Evolutionary conservation across 1,140 invertebrate species (phyloP), one percentile per base, ranked within the genome.

Genomic region (Drosophila punjabiensis): DNA sequence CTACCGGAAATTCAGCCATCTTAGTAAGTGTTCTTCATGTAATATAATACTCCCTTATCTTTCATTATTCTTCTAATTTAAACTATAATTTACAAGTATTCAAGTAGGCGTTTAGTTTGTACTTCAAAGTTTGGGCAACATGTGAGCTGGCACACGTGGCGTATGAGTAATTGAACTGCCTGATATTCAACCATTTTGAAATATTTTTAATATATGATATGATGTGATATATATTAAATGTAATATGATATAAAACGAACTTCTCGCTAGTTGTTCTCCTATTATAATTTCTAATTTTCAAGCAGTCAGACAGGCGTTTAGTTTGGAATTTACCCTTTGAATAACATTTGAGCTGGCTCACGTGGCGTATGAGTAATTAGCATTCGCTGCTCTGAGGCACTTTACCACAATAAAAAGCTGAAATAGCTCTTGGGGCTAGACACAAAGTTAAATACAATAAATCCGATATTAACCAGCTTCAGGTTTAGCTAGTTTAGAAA

Each of bases 281-380:
- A 56, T 56, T 37, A 56, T n/a, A 37, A 24, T 39, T 56, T 56
- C 16, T 39, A 39, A 24, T 41, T 56, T 28, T 16, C 14, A 39
- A 13, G 14, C 1, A 53, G 10, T 11, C 16, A 7, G 8, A 5
- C 50, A 30, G 28, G 28, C 16, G 50, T 4, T n/a, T 3, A 52
- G 16, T n/a, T 52, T 11, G n/a, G 16, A 30, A 30, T 32, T 37
- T 16, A 56, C 16, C 8, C 4, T 24, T 56, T 24, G 33, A 14
- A 63, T 63, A 35, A 11, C 16, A 20, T 18, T 16, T 14, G 4
- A 32, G 6, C 14, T 10, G 35, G 35, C 52, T 0, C 5, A 65
- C 63, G 5, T 20, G 63, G 28, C 63, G 63, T 59, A 65, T 65
- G 37, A 20, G 52, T 43, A 33, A 43, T 59, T n/a, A 33, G 9